Evolutionary conservation across 2,113 vertebrate genomes (phyloP).

Genomic region (Pithys albifrons): DNA sequence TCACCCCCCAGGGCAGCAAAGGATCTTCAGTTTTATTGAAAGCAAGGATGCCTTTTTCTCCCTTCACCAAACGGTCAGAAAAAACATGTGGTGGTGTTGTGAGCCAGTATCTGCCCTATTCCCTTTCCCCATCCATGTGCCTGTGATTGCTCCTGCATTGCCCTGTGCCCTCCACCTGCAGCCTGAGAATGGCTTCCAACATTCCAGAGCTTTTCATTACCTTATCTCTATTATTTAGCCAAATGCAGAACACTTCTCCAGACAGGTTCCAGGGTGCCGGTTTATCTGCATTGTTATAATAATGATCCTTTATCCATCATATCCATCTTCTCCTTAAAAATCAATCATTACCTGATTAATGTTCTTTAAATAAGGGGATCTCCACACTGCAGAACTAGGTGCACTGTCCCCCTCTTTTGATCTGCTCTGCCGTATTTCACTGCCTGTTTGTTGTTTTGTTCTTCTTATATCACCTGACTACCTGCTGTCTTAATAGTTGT

Average conservation of each 20-base stretch:
- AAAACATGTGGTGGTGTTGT: neutral
- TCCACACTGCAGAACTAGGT: neutral
- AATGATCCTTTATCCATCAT: conserved; percentile 28
- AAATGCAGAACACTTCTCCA: conserved; percentile 48
- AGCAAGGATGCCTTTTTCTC: neutral
- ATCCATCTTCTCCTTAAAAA: conserved; percentile 1
- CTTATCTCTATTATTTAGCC: conserved; percentile 32
- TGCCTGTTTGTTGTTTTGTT: neutral
- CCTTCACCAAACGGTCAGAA: neutral
- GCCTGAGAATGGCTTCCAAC: neutral
- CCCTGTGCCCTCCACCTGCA: neutral
- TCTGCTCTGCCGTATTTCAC: neutral
- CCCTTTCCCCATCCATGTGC: neutral
- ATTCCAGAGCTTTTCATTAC: conserved; percentile 42
- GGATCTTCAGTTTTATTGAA: neutral
- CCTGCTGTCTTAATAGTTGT: neutral
- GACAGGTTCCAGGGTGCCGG: conserved; percentile 41
- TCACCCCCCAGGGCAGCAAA: neutral
- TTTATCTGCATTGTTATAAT: conserved; percentile 57
- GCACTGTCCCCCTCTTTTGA: neutral
- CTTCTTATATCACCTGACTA: neutral
- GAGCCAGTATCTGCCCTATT: neutral
- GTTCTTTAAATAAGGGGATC: conserved; percentile 13
- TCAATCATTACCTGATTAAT: neutral
- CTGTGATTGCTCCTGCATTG: neutral